Percentiles rank a stretch among this genome's conserved stretches.
phyloP scores from a whole-genome alignment of 1,140 invertebrate species.

The Oreohelix idahoensis region DNA sequence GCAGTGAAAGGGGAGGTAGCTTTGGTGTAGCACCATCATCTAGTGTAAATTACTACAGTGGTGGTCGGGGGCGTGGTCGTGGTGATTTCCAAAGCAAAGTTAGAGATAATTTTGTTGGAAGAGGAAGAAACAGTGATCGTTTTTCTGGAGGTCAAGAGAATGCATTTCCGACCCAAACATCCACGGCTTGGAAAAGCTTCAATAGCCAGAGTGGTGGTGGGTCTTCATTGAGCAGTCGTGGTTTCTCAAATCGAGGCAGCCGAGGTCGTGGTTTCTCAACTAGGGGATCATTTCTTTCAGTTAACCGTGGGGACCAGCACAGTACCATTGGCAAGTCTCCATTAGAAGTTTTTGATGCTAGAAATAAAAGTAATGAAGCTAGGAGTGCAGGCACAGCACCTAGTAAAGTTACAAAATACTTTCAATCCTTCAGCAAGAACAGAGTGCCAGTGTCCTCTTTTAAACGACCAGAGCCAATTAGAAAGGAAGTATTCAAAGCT shows the following conservation, averaged over 20 bases:
- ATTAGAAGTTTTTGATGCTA: constrained; percentile 2
- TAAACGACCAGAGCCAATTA: neutral
- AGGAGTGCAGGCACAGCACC: neutral
- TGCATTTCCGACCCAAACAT: neutral
- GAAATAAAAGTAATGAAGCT: constrained; percentile 17
- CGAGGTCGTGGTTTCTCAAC: neutral
- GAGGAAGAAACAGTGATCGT: neutral
- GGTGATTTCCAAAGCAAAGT: neutral
- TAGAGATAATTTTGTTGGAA: neutral
- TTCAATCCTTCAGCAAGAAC: neutral
- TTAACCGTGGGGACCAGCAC: neutral
- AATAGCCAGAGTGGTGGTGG: neutral
- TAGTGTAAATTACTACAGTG: neutral
- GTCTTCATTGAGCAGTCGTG: neutral
- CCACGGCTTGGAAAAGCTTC: neutral
- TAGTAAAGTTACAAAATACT: no score
- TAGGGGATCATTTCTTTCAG: neutral
- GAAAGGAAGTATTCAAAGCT: constrained; percentile 18
- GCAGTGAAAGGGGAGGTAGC: neutral
- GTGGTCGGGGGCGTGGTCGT: neutral
- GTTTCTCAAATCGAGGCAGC: neutral
- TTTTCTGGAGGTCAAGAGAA: neutral
- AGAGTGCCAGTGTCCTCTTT: neutral
- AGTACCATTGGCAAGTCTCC: neutral
- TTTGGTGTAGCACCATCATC: neutral